A percentile compares a stretch with the other conserved stretches of the same genome.
Conservation (phyloP, 1,140 invertebrate genomes). For the Prorops nasuta region DNA sequence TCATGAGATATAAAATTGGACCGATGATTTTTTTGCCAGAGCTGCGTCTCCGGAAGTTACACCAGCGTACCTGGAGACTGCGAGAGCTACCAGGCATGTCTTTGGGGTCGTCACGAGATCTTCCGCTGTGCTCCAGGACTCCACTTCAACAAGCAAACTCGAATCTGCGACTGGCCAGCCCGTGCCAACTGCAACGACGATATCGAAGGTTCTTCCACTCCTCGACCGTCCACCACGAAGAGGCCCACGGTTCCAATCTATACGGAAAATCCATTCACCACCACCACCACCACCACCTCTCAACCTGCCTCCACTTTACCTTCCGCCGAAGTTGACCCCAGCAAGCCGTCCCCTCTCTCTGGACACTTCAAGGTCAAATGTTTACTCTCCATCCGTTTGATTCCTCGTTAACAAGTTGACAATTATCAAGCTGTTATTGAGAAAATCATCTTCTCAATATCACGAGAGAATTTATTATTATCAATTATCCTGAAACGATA, state of each 20-base stretch:
- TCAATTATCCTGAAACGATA: too few species aligned
- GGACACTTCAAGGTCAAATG: conserved; percentile 45
- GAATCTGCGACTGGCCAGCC: conserved; percentile 78
- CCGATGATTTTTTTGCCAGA: too few species aligned
- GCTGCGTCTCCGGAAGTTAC: conserved; percentile 67
- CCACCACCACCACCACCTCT: conserved; percentile 22
- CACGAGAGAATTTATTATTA: too few species aligned
- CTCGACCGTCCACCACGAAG: not conserved
- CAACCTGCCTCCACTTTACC: conserved; percentile 32
- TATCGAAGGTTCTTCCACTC: conserved; percentile 12
- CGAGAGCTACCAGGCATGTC: conserved; percentile 71
- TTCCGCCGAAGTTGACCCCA: conserved; percentile 43
- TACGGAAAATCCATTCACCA: not conserved
- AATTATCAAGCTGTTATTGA: too few species aligned
- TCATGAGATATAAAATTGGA: too few species aligned
- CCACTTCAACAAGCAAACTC: conserved; percentile 71
- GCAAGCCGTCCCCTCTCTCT: conserved; percentile 43
- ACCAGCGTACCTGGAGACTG: conserved; percentile 68
- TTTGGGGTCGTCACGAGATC: conserved; percentile 73
- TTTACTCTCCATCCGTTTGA: not conserved
- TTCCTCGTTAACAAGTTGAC: too few species aligned
- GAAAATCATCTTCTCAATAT: too few species aligned
- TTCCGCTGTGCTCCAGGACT: conserved; percentile 73
- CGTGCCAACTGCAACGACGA: conserved; percentile 64
- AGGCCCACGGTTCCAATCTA: not conserved